Evolutionary conservation across 2,113 vertebrate species (phyloP).

Genomic region (Chlamydotis undulata): DNA sequence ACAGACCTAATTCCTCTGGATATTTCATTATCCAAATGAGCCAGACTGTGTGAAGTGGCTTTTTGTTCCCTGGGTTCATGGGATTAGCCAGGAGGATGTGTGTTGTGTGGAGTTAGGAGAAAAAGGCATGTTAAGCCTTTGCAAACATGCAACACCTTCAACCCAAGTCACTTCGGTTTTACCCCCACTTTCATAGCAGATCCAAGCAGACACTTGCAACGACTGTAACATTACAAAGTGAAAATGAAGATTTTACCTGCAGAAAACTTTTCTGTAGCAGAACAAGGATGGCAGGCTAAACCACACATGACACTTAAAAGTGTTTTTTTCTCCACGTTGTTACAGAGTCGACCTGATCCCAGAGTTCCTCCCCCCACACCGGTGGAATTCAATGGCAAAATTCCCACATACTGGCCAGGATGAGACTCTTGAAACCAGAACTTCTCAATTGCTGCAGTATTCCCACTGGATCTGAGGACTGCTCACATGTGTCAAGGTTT

Average conservation of each 20-base stretch:
- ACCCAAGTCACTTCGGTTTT: neutral
- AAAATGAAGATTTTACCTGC: neutral
- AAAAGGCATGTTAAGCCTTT: neutral
- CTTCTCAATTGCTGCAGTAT: neutral
- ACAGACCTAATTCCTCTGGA: slow-evolving; percentile 14
- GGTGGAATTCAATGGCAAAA: neutral
- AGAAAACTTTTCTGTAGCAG: neutral
- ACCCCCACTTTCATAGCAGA: neutral
- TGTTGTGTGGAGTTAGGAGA: neutral
- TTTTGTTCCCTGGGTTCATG: slow-evolving; percentile 7
- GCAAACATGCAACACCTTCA: neutral
- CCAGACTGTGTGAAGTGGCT: neutral
- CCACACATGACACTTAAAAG: neutral
- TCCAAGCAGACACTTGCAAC: neutral
- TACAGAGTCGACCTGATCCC: neutral
- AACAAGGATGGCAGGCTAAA: neutral
- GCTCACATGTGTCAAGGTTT: neutral
- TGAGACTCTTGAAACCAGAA: neutral
- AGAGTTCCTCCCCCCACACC: accelerated
- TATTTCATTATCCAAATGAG: slow-evolving; percentile 12
- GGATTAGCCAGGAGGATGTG: neutral
- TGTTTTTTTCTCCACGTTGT: neutral
- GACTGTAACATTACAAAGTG: neutral
- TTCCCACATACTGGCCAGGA: neutral
- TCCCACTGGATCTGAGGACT: neutral